A percentile compares a stretch with the other conserved stretches of the same genome.
Conservation (phyloP, 2,888 invertebrate genomes). For the Andrena hattorfiana region DNA sequence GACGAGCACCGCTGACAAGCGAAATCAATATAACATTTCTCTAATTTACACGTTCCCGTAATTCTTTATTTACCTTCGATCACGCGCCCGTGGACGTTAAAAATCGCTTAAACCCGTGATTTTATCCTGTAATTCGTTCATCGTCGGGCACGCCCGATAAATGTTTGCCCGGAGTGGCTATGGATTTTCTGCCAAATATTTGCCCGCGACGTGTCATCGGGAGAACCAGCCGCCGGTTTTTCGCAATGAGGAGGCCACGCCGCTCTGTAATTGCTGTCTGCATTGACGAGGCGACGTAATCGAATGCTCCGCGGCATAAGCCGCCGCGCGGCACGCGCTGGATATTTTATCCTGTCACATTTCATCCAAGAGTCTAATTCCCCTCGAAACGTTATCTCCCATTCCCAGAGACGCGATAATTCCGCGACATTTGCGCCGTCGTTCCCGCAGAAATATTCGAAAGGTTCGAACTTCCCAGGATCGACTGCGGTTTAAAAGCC, state of each 20-base stretch:
- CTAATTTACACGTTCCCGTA: constrained; percentile 23
- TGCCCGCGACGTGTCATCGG: constrained; percentile 64
- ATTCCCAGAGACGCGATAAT: constrained; percentile 10
- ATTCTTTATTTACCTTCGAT: constrained; percentile 41
- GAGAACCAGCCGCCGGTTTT: constrained; percentile 49
- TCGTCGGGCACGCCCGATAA: constrained; percentile 58
- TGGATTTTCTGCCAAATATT: constrained; percentile 73
- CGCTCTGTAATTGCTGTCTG: constrained; percentile 66
- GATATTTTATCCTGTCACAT: constrained; percentile 46
- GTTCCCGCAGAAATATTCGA: neutral
- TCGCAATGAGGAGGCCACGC: constrained; percentile 41
- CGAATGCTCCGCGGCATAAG: constrained; percentile 50
- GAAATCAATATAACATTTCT: constrained; percentile 48
- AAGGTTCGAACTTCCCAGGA: neutral
- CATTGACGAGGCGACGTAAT: constrained; percentile 58
- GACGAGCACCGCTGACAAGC: constrained; percentile 25
- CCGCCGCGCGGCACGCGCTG: constrained; percentile 17
- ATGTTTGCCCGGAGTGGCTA: constrained; percentile 65
- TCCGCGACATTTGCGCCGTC: neutral
- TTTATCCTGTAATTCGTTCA: constrained; percentile 57
- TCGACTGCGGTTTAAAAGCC: too few relatives aligned
- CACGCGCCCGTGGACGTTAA: constrained; percentile 47
- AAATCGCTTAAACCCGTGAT: constrained; percentile 56
- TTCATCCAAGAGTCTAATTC: constrained; percentile 41
- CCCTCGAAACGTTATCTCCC: constrained; percentile 33